Evolutionary conservation across 2,797 vertebrate species (phyloP).

Genomic region (Caiman crocodilus): DNA sequence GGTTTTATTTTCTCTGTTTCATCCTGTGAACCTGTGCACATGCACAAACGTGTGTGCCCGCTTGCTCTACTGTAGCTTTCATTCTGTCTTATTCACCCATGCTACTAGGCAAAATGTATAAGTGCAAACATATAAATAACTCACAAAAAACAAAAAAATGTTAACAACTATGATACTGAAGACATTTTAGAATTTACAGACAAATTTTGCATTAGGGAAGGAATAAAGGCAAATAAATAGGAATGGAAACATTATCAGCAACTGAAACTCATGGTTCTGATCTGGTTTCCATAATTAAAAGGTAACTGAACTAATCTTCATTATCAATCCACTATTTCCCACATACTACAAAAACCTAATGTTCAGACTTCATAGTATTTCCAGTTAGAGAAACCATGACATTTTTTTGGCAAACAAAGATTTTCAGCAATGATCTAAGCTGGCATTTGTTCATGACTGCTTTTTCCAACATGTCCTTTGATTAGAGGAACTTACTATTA

Average conservation of each 20-base stretch:
- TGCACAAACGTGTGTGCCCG: too few relatives aligned
- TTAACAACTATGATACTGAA: background rate
- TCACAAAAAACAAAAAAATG: background rate
- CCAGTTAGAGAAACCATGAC: too few relatives aligned
- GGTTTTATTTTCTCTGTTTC: too few relatives aligned
- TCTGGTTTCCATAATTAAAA: slow-evolving; percentile 2
- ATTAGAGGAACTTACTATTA: background rate
- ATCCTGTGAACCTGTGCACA: too few relatives aligned
- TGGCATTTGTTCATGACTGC: background rate
- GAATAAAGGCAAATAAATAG: background rate
- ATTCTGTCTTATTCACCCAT: background rate
- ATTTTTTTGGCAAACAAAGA: background rate
- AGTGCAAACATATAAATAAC: background rate
- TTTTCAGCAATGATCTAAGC: background rate
- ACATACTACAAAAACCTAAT: background rate
- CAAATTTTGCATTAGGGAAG: background rate
- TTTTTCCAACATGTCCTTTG: background rate
- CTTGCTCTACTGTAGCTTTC: background rate
- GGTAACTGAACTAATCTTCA: slow-evolving; percentile 22
- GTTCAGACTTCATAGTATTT: background rate
- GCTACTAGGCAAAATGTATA: background rate
- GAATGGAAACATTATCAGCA: background rate
- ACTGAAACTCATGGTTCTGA: background rate
- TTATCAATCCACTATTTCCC: background rate
- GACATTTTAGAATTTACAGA: background rate